Conservation (phyloP, 2,797 vertebrate species). For the Odontamblyopus rebecca region DNA sequence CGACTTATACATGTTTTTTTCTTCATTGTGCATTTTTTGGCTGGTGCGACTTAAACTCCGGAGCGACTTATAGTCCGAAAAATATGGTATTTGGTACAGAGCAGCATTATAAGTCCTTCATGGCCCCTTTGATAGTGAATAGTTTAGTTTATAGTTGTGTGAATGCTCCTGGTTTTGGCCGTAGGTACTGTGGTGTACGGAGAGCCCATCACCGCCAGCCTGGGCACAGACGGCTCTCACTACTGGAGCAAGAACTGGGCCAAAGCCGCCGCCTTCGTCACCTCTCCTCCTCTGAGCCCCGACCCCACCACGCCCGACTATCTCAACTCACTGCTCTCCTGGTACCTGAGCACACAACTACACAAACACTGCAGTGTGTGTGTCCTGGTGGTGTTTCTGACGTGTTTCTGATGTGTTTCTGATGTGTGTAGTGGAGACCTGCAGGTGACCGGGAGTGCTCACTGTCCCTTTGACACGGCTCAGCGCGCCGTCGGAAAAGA, state of each 20-base stretch:
- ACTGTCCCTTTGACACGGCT: conserved; percentile 96
- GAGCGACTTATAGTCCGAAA: no score
- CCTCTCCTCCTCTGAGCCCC: conserved; percentile 95
- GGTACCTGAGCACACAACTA: conserved; percentile 69
- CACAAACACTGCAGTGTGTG: no score
- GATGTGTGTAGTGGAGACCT: conserved; percentile 85
- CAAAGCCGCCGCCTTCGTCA: conserved; percentile 94
- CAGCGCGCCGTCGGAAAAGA: conserved; percentile 98
- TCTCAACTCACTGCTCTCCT: conserved; percentile 95
- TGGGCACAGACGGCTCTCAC: conserved; percentile 95
- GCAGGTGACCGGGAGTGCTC: conserved; percentile 95
- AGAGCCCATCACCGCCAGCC: conserved; percentile 93
- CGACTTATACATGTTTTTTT: no score
- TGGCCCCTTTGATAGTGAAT: no score
- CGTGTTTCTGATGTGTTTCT: no score
- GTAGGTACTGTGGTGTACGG: conserved; percentile 95
- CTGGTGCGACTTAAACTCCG: no score
- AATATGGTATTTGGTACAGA: no score
- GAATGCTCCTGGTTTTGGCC: neutral
- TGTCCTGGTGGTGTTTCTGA: neutral
- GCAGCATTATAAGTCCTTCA: no score
- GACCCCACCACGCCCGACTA: conserved; percentile 97
- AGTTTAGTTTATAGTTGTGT: no score
- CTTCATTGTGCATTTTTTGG: no score
- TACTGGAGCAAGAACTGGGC: conserved; percentile 99